Evolutionary conservation across 2,888 invertebrate genomes (phyloP).

Genomic region (Himalopsyche anomala): DNA sequence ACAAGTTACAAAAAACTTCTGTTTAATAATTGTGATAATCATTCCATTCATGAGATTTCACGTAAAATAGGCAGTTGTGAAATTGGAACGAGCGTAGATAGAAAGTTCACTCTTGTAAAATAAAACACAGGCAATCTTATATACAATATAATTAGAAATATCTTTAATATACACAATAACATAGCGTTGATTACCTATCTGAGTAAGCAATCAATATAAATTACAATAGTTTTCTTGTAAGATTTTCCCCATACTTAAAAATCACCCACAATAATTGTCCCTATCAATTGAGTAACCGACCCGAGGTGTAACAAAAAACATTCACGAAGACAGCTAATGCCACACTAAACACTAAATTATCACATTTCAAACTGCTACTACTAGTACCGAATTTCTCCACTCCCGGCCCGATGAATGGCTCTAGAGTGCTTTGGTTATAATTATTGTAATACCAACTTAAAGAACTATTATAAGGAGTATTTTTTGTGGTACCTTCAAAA

Average conservation of each 20-base stretch:
- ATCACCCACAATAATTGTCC: constrained; percentile 13
- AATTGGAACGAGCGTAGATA: too few relatives aligned
- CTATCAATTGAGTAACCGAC: neutral
- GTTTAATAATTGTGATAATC: too few relatives aligned
- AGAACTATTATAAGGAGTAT: constrained; percentile 73
- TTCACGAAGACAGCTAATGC: constrained; percentile 4
- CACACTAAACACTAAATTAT: constrained; percentile 60
- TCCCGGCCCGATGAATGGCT: constrained; percentile 74
- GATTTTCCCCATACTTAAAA: constrained; percentile 36
- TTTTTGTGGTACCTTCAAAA: constrained; percentile 73
- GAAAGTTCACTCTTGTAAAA: neutral
- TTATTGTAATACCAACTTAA: constrained; percentile 93
- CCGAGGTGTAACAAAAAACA: constrained; percentile 26
- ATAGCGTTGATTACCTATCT: constrained; percentile 47
- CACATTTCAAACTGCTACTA: constrained; percentile 53
- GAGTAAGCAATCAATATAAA: constrained; percentile 52
- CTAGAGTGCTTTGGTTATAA: constrained; percentile 82
- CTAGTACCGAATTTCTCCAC: constrained; percentile 66
- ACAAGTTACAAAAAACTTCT: too few relatives aligned
- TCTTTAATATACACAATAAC: constrained; percentile 48
- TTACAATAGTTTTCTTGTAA: constrained; percentile 38
- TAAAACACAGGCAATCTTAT: constrained; percentile 41
- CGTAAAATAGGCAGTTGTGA: too few relatives aligned
- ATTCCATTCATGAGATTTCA: too few relatives aligned
- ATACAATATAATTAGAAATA: constrained; percentile 48